phyloP scores from a whole-genome alignment of 1,140 invertebrate species.

The Papilio glaucus region DNA sequence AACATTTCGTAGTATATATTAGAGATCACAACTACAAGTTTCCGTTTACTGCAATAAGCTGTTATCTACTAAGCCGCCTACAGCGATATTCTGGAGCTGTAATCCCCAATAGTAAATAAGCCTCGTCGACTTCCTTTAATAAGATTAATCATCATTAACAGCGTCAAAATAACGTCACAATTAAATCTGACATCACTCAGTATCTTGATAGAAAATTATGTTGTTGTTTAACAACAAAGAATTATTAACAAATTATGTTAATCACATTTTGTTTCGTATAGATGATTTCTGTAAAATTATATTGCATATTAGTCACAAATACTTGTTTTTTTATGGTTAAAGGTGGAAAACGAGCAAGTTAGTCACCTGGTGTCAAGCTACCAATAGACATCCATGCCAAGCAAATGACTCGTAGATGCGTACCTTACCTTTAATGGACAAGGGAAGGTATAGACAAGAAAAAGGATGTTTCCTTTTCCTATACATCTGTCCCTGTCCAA shows the following conservation, averaged over 20 bases:
- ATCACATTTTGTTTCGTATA: no score
- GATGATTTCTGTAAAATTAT: no score
- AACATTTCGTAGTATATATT: background rate
- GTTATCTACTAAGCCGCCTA: background rate
- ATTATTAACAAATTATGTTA: background rate
- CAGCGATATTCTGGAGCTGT: background rate
- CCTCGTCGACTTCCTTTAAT: background rate
- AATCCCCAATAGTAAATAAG: slow-evolving; percentile 1
- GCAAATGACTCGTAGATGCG: no score
- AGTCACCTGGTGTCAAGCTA: no score
- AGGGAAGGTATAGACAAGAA: no score
- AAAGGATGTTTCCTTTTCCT: no score
- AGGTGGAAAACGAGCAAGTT: no score
- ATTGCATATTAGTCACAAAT: no score
- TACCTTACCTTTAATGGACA: no score
- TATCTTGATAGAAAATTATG: background rate
- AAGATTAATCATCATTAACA: background rate
- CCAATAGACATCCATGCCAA: no score
- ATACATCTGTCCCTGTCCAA: no score
- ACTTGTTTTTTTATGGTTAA: no score
- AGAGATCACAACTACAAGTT: background rate
- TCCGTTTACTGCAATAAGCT: background rate
- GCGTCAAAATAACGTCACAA: background rate
- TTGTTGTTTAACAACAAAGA: background rate
- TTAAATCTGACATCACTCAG: background rate